Evolutionary conservation across 2,797 vertebrate species (phyloP).

Genomic region (Oophaga sylvatica): DNA sequence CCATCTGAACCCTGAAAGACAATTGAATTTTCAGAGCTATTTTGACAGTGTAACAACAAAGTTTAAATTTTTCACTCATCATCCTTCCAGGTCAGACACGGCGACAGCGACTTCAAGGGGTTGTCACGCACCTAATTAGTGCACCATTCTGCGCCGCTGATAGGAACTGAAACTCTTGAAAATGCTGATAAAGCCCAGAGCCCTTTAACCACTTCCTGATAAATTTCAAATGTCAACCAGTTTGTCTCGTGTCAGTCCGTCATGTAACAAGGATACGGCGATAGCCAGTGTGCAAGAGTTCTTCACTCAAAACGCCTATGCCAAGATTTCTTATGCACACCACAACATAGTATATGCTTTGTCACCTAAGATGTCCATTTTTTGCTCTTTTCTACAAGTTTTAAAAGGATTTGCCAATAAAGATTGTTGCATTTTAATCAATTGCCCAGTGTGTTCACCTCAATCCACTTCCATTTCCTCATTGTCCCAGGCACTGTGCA

Average conservation of each 20-base stretch:
- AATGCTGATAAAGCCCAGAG: slow-evolving; percentile 68
- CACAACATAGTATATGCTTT: too few species aligned
- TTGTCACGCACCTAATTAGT: slow-evolving; percentile 73
- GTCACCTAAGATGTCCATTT: too few species aligned
- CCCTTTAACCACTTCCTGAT: slow-evolving; percentile 72
- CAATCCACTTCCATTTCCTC: too few species aligned
- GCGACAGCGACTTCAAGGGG: slow-evolving; percentile 62
- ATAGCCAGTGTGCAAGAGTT: too few species aligned
- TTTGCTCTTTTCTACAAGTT: too few species aligned
- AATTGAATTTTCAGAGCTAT: slow-evolving; percentile 64
- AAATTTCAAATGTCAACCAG: slow-evolving; percentile 69
- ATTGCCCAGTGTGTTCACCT: too few species aligned
- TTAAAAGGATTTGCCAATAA: too few species aligned
- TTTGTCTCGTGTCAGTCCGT: slow-evolving; percentile 66
- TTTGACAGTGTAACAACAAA: slow-evolving; percentile 65
- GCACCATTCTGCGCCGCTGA: slow-evolving; percentile 69
- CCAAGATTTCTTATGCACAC: too few species aligned
- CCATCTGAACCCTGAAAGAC: slow-evolving; percentile 61
- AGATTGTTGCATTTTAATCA: too few species aligned
- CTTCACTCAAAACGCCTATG: too few species aligned
- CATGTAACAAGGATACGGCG: slow-evolving; percentile 65
- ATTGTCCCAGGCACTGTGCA: not conserved
- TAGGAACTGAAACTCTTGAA: slow-evolving; percentile 71
- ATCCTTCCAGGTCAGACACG: slow-evolving; percentile 65
- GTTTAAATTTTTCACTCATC: slow-evolving; percentile 67